Conservation (phyloP, 2,113 vertebrate genomes). For the Syrmaticus mikado region DNA sequence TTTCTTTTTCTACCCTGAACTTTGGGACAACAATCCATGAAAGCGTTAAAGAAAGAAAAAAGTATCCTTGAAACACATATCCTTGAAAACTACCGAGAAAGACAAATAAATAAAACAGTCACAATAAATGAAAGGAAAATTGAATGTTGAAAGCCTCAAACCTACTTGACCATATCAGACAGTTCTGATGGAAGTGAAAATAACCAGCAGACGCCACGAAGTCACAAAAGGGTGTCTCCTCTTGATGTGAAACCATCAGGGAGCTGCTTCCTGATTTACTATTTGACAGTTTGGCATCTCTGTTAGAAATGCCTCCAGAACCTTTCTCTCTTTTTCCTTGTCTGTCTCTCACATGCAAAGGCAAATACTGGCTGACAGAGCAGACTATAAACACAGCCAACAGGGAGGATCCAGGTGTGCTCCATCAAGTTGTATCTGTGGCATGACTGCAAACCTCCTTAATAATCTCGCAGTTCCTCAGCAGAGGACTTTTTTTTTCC, state of each 20-base stretch:
- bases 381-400: slow-evolving; percentile 54
- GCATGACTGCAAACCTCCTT: background rate
- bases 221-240: slow-evolving; percentile 54
- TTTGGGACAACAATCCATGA: background rate
- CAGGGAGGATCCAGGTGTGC: slow-evolving; percentile 42
- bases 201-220: background rate
- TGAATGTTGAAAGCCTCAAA: slow-evolving; percentile 59
- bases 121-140: slow-evolving; percentile 44
- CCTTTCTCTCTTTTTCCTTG: slow-evolving; percentile 32
- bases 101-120: slow-evolving; percentile 59
- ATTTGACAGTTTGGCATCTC: slow-evolving; percentile 70
- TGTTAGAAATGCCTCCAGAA: slow-evolving; percentile 50
- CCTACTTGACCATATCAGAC: slow-evolving; percentile 57
- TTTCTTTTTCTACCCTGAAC: slow-evolving; percentile 20
- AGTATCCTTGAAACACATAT: slow-evolving; percentile 18
- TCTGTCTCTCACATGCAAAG: slow-evolving; percentile 42
- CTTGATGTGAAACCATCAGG: slow-evolving; percentile 49
- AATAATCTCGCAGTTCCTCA: slow-evolving; percentile 12
- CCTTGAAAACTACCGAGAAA: slow-evolving; percentile 25
- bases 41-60: background rate
- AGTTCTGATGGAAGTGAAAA: slow-evolving; percentile 52
- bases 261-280: slow-evolving; percentile 37
- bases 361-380: slow-evolving; percentile 57
- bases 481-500: background rate
- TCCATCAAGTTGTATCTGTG: slow-evolving; percentile 20